These are phyloP conservation scores for Osmerus eperlanus DNA, from an alignment of 2,113 vertebrate species.

Conservation along the genomic window DNA sequence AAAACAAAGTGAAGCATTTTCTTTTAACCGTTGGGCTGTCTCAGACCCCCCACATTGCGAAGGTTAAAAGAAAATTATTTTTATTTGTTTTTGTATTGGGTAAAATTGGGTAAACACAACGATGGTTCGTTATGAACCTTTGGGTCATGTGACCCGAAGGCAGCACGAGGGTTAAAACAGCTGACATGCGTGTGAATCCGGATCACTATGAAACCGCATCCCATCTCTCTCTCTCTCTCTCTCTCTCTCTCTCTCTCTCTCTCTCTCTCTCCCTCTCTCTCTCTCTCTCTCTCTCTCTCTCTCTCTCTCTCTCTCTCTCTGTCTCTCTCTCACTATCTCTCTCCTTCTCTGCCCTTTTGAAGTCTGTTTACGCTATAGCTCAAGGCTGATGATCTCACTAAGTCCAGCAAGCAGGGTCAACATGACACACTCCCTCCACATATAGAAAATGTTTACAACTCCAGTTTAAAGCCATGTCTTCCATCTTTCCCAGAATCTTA, in stretches of 20 bases:
- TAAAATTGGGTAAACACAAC: no score
- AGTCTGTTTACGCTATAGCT: background rate
- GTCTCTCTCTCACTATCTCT: background rate
- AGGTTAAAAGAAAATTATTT: no score
- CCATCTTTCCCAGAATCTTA: background rate
- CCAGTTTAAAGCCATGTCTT: background rate
- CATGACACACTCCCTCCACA: background rate
- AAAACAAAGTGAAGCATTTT: no score
- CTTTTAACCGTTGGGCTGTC: no score
- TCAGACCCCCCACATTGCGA: no score
- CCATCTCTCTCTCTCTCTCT: background rate
- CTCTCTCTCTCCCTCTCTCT: background rate
- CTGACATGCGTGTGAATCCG: background rate
- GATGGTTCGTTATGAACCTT: no score
- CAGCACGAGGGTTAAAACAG: no score
- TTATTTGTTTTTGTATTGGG: no score
- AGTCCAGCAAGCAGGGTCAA: background rate
- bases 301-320: background rate
- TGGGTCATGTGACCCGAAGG: no score
- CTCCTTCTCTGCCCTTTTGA: background rate
- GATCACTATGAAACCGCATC: background rate
- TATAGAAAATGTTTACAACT: background rate
- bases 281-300: background rate
- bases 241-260: background rate
- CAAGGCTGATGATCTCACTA: background rate